phyloP scores from a whole-genome alignment of 2,797 vertebrate genomes.

The Amazonetta brasiliensis region DNA sequence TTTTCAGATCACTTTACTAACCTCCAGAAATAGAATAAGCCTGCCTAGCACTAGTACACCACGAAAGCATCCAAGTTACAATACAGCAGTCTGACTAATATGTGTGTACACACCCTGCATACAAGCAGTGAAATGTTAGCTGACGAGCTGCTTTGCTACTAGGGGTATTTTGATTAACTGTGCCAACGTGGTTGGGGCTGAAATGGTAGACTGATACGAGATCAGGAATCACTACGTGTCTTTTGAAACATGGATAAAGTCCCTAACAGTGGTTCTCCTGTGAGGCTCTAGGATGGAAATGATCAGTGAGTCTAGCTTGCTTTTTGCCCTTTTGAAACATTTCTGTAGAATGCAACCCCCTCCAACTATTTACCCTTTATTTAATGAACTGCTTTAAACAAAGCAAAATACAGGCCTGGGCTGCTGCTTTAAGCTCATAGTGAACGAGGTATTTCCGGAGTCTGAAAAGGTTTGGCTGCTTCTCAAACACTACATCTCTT shows the following conservation, averaged over 20 bases:
- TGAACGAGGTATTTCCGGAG: neutral
- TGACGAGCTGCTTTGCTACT: conserved; percentile 5
- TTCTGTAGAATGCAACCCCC: neutral
- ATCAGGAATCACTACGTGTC: neutral
- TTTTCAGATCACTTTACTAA: neutral
- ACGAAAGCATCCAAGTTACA: neutral
- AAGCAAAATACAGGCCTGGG: neutral
- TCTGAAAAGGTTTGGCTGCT: conserved; percentile 7
- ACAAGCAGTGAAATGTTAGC: neutral
- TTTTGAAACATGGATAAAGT: neutral
- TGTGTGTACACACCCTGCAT: neutral
- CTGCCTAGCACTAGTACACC: rapidly evolving
- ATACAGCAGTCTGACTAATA: neutral
- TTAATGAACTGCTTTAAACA: neutral
- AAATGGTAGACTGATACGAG: neutral
- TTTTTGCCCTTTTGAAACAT: neutral
- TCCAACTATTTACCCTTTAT: neutral
- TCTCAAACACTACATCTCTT: neutral
- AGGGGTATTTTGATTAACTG: conserved; percentile 9
- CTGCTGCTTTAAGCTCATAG: neutral
- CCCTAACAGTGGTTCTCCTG: neutral
- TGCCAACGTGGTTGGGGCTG: neutral
- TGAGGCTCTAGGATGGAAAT: neutral
- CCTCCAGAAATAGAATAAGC: neutral
- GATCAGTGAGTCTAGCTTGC: neutral